Percentiles rank a stretch among this genome's conserved stretches.
Evolutionary conservation across 2,113 vertebrate species (phyloP).

Genomic region (Crotalus horridus): DNA sequence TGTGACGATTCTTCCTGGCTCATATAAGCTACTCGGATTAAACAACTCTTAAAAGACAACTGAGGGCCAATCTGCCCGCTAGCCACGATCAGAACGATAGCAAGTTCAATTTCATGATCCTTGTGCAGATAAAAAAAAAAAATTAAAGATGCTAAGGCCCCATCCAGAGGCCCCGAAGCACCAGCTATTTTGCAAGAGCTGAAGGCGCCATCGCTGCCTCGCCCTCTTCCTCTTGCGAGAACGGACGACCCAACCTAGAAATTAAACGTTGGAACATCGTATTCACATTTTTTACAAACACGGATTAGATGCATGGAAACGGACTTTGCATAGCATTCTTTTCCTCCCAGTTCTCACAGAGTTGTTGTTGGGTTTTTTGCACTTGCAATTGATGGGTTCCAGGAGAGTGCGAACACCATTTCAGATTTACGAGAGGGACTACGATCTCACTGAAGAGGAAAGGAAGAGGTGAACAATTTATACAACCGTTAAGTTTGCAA

Average conservation of each 20-base stretch:
- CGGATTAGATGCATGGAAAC: neutral
- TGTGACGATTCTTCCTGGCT: neutral
- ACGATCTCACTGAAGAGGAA: neutral
- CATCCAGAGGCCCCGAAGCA: neutral
- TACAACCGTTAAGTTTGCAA: constrained; percentile 47
- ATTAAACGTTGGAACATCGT: neutral
- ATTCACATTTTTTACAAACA: constrained; percentile 15
- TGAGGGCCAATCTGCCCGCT: neutral
- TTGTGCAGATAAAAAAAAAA: neutral
- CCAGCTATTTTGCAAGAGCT: neutral
- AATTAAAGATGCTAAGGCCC: neutral
- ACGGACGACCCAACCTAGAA: neutral
- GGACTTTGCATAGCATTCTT: constrained; percentile 57
- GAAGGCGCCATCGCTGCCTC: neutral
- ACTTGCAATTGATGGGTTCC: constrained; percentile 12
- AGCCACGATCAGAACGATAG: neutral
- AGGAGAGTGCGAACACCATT: constrained; percentile 7
- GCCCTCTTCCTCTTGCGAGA: neutral
- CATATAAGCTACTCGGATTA: neutral
- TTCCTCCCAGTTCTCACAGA: neutral
- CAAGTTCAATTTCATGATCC: neutral
- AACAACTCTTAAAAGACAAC: neutral
- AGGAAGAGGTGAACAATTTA: neutral
- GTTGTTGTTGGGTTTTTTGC: neutral
- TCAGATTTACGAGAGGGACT: neutral